Percentiles rank a stretch among this genome's conserved stretches.
Conservation (phyloP, 2,797 vertebrate genomes). For the Hippopotamyrus pictus region DNA sequence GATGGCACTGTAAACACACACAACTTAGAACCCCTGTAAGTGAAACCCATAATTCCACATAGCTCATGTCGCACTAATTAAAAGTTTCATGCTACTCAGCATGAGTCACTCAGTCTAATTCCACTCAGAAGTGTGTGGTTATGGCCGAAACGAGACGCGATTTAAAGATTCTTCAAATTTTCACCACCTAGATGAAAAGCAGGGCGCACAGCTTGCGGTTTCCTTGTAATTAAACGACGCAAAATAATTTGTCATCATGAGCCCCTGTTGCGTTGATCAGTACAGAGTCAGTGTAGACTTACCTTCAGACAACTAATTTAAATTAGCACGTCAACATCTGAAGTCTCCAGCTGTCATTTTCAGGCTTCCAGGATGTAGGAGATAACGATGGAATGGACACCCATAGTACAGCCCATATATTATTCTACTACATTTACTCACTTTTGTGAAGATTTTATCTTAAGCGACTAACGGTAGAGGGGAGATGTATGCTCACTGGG, state of each 20-base stretch:
- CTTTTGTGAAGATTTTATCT: neutral
- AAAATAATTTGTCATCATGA: constrained; percentile 2
- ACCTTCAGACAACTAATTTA: neutral
- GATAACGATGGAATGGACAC: neutral
- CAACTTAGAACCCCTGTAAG: neutral
- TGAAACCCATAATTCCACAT: neutral
- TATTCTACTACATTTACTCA: constrained; percentile 1
- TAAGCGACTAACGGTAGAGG: neutral
- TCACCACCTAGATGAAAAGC: neutral
- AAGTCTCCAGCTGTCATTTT: neutral
- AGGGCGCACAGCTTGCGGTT: neutral
- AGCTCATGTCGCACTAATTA: constrained; percentile 4
- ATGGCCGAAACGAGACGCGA: neutral
- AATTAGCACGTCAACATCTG: neutral
- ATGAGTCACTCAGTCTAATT: neutral
- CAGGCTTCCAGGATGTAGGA: neutral
- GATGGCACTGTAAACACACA: constrained; percentile 20
- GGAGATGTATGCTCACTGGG: neutral
- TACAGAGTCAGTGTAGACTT: neutral
- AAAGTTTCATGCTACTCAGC: constrained; percentile 12
- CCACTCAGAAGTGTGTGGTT: neutral
- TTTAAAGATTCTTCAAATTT: neutral
- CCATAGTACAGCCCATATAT: neutral
- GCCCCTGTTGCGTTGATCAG: neutral
- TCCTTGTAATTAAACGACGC: neutral